phyloP scores from a whole-genome alignment of 2,113 vertebrate species.

The Trachemys scripta region DNA sequence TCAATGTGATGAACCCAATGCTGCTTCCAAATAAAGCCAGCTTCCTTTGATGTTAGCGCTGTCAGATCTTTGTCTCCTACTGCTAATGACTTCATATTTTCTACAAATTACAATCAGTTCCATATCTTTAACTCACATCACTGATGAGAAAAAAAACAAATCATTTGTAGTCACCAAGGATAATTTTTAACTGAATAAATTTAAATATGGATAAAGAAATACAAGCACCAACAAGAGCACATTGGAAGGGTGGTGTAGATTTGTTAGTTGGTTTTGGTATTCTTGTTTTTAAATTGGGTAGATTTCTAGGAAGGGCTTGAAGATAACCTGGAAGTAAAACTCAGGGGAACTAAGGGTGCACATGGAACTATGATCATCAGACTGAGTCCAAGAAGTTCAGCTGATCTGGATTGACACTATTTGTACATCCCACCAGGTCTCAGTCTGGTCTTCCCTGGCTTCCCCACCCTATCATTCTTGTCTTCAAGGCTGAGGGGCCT shows the following conservation, averaged over 20 bases:
- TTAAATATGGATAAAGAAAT: background rate
- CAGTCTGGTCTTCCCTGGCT: background rate
- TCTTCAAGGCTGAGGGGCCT: background rate
- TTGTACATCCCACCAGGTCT: background rate
- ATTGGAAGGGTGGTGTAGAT: background rate
- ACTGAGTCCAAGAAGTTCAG: background rate
- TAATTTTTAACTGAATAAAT: background rate
- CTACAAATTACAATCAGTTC: slow-evolving; percentile 29
- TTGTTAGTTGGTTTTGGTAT: background rate
- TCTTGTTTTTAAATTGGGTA: background rate
- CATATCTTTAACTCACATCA: background rate
- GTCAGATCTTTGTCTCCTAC: slow-evolving; percentile 21
- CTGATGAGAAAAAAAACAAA: slow-evolving; percentile 27
- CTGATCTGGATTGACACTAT: background rate
- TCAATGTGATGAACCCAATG: slow-evolving; percentile 30
- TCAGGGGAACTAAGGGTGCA: background rate
- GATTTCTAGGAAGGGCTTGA: background rate
- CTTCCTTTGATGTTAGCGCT: slow-evolving; percentile 15
- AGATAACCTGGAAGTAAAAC: background rate
- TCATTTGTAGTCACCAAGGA: background rate
- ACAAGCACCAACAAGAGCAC: background rate
- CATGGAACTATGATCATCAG: background rate
- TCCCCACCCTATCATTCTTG: background rate
- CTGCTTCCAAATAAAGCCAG: slow-evolving; percentile 35
- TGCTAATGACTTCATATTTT: background rate